Evolutionary conservation across 2,113 vertebrate genomes (phyloP), one percentile per base, ranked within the genome.

Genomic region (Oreochromis tanganicae): DNA sequence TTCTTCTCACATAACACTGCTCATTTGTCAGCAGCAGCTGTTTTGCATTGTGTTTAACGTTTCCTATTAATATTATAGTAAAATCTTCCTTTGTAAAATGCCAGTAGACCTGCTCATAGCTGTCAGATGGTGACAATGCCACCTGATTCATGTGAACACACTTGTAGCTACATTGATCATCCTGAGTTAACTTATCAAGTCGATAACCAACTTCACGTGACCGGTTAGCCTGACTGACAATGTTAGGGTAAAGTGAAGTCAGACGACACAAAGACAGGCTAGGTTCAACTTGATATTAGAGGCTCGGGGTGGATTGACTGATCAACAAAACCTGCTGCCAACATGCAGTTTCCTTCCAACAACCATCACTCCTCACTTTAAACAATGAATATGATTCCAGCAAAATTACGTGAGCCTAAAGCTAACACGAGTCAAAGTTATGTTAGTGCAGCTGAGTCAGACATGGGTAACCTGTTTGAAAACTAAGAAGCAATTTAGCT

Each of bases 251-350:
- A 71, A 68, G 36, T 43, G 38, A 71, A 71, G 38, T 24, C 38
- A 27, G 38, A 46, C 4, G 1, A 73, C 41, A 46, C 0, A 46
- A 46, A 46, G 13, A 46, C 8, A 27, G 2, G 13, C 38, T 46
- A 10, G 24, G 38, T 1, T 43, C 21, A 46, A 46, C 13, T 73
- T 73, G 4, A 9, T 38, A 73, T 16, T n/a, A 66, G 61, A 63
- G 36, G 2, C n/a, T 7, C 0, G 1, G 3, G 13, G 27, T 17
- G 24, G 68, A 48, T 11, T 75, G 41, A 48, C 1, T 2, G 13
- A 10, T 17, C 24, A 29, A 29, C 13, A 29, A 75, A 46, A 75
- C 14, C 14, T 75, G 68, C 2, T 48, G 71, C 14, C 27, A 9
- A 17, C 68, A 29, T 48, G 24, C 41, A 0, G 1, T 17, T 2